A percentile compares a stretch with the other conserved stretches of the same genome.
Conservation (phyloP, 2,888 invertebrate species). For the Andrena trimmerana region DNA sequence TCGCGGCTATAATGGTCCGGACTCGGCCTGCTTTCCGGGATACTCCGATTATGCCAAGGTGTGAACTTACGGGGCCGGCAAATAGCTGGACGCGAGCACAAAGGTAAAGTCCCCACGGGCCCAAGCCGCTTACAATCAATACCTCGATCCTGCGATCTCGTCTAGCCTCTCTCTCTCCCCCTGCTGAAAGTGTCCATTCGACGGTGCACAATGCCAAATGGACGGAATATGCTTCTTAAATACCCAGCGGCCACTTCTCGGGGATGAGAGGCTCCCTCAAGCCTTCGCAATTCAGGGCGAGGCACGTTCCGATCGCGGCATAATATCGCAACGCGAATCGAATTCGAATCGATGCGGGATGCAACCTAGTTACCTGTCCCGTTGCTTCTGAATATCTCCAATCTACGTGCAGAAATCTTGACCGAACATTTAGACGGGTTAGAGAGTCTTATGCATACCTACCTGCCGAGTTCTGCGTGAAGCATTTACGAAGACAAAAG, state of each 20-base stretch:
- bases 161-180: slow-evolving; percentile 46
- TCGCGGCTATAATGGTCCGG: slow-evolving; percentile 66
- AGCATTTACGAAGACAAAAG: no score
- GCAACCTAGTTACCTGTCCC: neutral
- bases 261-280: slow-evolving; percentile 61
- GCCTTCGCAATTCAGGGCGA: slow-evolving; percentile 72
- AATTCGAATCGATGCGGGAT: slow-evolving; percentile 16
- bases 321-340: slow-evolving; percentile 60
- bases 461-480: no score
- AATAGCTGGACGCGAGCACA: slow-evolving; percentile 72
- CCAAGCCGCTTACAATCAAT: slow-evolving; percentile 83
- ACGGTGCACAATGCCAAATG: slow-evolving; percentile 71
- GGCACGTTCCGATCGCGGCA: slow-evolving; percentile 73
- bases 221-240: slow-evolving; percentile 71
- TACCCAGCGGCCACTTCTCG: slow-evolving; percentile 59
- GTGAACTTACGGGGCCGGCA: slow-evolving; percentile 74
- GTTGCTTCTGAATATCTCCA: neutral
- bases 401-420: no score
- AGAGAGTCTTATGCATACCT: no score
- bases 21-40: slow-evolving; percentile 67
- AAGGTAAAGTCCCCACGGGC: slow-evolving; percentile 69
- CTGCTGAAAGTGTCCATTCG: slow-evolving; percentile 61
- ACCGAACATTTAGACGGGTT: no score
- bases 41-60: slow-evolving; percentile 78
- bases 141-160: slow-evolving; percentile 75